Evolutionary conservation across 2,797 vertebrate species (phyloP).

Genomic region (Chelon labrosus): DNA sequence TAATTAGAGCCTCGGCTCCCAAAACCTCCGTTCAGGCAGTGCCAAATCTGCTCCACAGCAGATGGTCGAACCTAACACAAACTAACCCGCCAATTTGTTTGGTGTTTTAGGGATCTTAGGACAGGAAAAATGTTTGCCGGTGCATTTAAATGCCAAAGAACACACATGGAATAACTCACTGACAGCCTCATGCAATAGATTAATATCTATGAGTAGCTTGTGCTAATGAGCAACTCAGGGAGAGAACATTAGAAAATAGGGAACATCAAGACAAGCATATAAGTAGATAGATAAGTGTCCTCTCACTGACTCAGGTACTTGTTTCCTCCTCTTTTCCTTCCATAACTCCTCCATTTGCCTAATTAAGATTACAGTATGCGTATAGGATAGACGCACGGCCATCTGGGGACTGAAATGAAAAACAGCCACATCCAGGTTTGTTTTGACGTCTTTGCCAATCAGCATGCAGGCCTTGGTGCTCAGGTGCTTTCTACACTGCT

Average conservation of each 20-base stretch:
- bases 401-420: background rate
- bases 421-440: background rate
- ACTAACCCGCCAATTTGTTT: background rate
- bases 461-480: background rate
- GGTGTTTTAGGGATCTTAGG: background rate
- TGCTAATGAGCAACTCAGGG: background rate
- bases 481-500: background rate
- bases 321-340: background rate
- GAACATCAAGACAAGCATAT: too few relatives aligned
- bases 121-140: background rate
- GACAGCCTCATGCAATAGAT: too few relatives aligned
- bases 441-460: background rate
- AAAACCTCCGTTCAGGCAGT: constrained; percentile 3
- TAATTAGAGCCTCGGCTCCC: constrained; percentile 19
- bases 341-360: too few relatives aligned
- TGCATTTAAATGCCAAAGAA: background rate
- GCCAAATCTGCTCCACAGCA: constrained; percentile 30
- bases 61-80: constrained; percentile 21
- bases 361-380: background rate
- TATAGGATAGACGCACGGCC: background rate
- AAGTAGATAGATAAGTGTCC: too few relatives aligned
- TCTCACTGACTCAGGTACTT: background rate
- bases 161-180: background rate
- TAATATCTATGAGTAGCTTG: too few relatives aligned
- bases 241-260: background rate